phyloP scores from a whole-genome alignment of 2,113 vertebrate species.

The Ceyx melanurus region DNA sequence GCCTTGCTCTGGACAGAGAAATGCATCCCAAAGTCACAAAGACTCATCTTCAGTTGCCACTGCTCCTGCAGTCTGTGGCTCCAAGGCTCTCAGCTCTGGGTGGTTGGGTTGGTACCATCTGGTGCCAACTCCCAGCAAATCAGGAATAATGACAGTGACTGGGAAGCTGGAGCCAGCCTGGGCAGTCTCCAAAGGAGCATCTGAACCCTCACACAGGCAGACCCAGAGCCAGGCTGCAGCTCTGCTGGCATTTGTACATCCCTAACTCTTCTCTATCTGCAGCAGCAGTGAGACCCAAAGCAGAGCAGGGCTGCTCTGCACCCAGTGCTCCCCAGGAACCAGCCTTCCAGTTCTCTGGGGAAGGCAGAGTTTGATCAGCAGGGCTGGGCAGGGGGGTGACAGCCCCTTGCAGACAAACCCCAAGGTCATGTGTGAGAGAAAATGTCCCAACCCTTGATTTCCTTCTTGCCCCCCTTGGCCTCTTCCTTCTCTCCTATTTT shows the following conservation, averaged over 20 bases:
- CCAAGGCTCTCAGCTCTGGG: neutral
- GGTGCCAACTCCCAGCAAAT: neutral
- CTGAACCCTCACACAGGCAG: neutral
- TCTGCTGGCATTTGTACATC: neutral
- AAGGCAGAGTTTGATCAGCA: neutral
- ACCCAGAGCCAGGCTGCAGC: neutral
- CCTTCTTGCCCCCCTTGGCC: neutral
- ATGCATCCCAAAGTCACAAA: neutral
- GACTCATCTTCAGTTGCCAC: neutral
- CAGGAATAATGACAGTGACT: neutral
- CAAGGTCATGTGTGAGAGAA: neutral
- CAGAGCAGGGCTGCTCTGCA: neutral
- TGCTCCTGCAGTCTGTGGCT: neutral
- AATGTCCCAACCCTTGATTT: neutral
- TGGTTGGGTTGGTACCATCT: neutral
- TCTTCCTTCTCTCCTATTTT: neutral
- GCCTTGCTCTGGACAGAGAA: neutral
- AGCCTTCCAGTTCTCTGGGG: neutral
- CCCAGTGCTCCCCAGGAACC: fast-evolving
- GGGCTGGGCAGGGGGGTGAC: neutral
- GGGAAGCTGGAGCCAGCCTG: neutral
- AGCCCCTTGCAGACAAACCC: neutral
- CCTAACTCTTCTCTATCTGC: neutral
- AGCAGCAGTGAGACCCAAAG: neutral
- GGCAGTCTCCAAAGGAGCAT: neutral